Evolutionary conservation across 2,797 vertebrate genomes (phyloP).

Genomic region (Alcedo quadribrachys): DNA sequence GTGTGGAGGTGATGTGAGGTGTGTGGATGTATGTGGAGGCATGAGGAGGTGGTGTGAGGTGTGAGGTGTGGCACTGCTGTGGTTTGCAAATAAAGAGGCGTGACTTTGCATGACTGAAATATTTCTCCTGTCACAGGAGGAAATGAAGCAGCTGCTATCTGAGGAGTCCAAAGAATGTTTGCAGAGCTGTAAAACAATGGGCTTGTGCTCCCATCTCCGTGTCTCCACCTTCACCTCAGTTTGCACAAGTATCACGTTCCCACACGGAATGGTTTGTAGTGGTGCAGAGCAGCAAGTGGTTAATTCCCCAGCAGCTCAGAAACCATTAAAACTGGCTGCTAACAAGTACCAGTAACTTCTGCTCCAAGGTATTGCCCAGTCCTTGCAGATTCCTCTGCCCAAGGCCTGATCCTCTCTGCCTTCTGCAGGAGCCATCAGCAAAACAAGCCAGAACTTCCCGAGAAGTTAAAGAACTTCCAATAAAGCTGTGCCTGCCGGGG

Average conservation of each 20-base stretch:
- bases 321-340: not conserved
- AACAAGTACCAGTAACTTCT: not conserved
- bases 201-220: constrained; percentile 41
- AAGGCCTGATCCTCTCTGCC: not conserved
- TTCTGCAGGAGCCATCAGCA: not conserved
- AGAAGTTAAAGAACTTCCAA: not conserved
- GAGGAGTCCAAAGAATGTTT: constrained; percentile 59
- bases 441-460: not conserved
- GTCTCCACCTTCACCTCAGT: not conserved
- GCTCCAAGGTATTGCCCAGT: not conserved
- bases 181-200: constrained; percentile 56
- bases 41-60: too few species aligned
- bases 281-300: not conserved
- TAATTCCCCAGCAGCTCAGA: not conserved
- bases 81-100: constrained; percentile 63
- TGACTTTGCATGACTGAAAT: not conserved
- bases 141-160: constrained; percentile 41
- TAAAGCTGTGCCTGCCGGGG: not conserved
- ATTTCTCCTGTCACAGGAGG: not conserved
- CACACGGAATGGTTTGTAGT: not conserved
- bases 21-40: too few species aligned
- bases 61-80: not conserved
- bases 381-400: not conserved
- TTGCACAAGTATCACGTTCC: not conserved
- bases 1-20: too few species aligned